phyloP scores from a whole-genome alignment of 1,140 invertebrate species.

The Drosophila rufa region DNA sequence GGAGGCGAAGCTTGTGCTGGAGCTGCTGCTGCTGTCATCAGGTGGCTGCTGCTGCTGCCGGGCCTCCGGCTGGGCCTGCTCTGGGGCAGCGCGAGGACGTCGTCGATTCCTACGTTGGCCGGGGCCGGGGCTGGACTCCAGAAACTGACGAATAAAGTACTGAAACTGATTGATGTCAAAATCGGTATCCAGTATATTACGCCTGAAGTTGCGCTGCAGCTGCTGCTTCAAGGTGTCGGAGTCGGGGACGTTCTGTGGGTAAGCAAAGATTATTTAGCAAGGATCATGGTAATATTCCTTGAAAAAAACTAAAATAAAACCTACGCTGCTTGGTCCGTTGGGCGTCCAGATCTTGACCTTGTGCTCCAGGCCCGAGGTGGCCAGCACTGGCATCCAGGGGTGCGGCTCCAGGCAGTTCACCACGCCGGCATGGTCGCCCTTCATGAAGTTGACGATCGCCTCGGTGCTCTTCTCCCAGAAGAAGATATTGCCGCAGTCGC shows the following conservation, averaged over 20 bases:
- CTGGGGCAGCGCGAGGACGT: neutral
- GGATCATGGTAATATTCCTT: no score
- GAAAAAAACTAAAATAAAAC: neutral
- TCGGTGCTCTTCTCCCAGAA: slow-evolving; percentile 97
- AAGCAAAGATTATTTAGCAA: neutral
- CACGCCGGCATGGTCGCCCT: slow-evolving; percentile 94
- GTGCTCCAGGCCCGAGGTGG: slow-evolving; percentile 93
- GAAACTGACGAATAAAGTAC: slow-evolving; percentile 63
- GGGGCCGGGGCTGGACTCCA: slow-evolving; percentile 15
- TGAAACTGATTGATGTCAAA: slow-evolving; percentile 64
- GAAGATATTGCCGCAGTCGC: slow-evolving; percentile 97
- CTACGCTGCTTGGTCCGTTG: slow-evolving; percentile 85
- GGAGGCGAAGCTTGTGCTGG: slow-evolving; percentile 5
- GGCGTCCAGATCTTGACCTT: slow-evolving; percentile 98
- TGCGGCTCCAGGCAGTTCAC: slow-evolving; percentile 97
- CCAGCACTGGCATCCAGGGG: slow-evolving; percentile 93
- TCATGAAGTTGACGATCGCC: slow-evolving; percentile 94
- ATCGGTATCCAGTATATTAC: slow-evolving; percentile 45
- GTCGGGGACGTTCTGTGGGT: slow-evolving; percentile 85
- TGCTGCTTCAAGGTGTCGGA: slow-evolving; percentile 85
- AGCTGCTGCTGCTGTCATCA: slow-evolving; percentile 3
- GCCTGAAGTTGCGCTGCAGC: slow-evolving; percentile 64
- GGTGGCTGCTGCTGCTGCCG: neutral
- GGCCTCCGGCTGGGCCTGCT: neutral
- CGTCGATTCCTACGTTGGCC: neutral